Base-by-base conservation (phyloP, 1,140 invertebrate genomes). In the Drosophila bipectinata region DNA sequence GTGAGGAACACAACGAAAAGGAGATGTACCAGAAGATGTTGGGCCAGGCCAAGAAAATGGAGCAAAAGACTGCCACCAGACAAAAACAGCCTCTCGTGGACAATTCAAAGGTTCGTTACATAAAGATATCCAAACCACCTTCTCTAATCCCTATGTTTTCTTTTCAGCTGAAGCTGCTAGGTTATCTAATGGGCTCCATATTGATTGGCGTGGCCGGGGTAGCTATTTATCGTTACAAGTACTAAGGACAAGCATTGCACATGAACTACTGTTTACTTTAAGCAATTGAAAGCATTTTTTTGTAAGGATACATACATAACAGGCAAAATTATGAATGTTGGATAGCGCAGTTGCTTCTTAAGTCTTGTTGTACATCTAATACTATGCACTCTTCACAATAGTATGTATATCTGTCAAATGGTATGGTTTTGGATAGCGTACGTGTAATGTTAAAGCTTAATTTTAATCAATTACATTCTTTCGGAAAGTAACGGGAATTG, bases 11-110 rank as follows among this genome's bases (percentile, higher is more conserved):
- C 21, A 93, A 93, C 57, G 94, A 95, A 85, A 94, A 93, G 61
- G 93, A 94, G 71, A 80, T 95, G 53, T 95, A 95, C 81, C 93
- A 94, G 61, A 95, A 95, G 89, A 95, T 95, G 95, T 80, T 95
- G 26, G 94, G 94, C 1, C 91, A 92, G 55, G 90, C 91, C 3
- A 91, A 91, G 57, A 92, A 92, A 79, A 78, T 92, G 72, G 91
- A 92, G 56, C 83, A 83, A 21, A 92, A 91, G 49, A 78, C 78
- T 34, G 80, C 83, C 62, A 71, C 79, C 54, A 72, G 81, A 32
- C 89, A 90, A 51, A 91, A 90, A 39, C 69, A 80, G 34, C 77
- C 79, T 37, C 62, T 76, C 14, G 77, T 87, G 1, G 91, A 92
- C 45, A 85, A 87, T 21, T 89, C 88, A 15, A 92, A 90, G 21